Percentiles rank a stretch among this genome's conserved stretches.
Conservation (phyloP, 2,888 invertebrate genomes). For the Rambutsinella grinnellia region DNA sequence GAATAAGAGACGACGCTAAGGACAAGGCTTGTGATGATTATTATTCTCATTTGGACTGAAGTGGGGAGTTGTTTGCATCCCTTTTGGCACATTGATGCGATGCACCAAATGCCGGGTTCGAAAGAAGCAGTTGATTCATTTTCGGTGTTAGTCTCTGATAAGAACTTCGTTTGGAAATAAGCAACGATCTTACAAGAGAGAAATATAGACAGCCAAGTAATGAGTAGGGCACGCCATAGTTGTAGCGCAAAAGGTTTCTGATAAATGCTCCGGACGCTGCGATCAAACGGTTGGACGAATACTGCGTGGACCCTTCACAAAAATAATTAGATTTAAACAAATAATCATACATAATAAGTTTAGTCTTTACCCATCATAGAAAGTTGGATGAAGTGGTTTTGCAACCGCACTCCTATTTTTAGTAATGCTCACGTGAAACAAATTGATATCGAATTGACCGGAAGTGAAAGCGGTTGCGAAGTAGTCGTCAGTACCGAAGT, state of each 20-base stretch:
- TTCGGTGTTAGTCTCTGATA: background rate
- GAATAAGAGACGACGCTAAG: slow-evolving; percentile 23
- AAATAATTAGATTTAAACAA: background rate
- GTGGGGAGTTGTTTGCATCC: slow-evolving; percentile 18
- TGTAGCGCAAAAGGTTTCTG: slow-evolving; percentile 8
- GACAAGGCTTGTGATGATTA: background rate
- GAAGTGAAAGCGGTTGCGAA: slow-evolving; percentile 18
- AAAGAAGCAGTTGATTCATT: background rate
- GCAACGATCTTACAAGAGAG: slow-evolving; percentile 10
- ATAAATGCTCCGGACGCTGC: slow-evolving; percentile 19
- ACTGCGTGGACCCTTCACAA: slow-evolving; percentile 20
- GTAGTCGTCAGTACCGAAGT: slow-evolving; percentile 21
- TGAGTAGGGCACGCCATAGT: slow-evolving; percentile 13
- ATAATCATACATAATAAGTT: background rate
- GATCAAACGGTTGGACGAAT: slow-evolving; percentile 14
- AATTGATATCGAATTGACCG: slow-evolving; percentile 15
- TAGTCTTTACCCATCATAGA: slow-evolving; percentile 20
- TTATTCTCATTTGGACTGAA: background rate
- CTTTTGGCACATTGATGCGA: slow-evolving; percentile 21
- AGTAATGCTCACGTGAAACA: slow-evolving; percentile 20
- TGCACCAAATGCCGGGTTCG: slow-evolving; percentile 14
- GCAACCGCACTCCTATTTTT: slow-evolving; percentile 12
- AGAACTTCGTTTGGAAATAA: background rate
- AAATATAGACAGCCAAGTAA: slow-evolving; percentile 9
- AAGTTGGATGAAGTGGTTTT: slow-evolving; percentile 22